Percentiles rank a stretch among this genome's conserved stretches.
Conservation (phyloP, 2,888 invertebrate species). For the Labia minor region DNA sequence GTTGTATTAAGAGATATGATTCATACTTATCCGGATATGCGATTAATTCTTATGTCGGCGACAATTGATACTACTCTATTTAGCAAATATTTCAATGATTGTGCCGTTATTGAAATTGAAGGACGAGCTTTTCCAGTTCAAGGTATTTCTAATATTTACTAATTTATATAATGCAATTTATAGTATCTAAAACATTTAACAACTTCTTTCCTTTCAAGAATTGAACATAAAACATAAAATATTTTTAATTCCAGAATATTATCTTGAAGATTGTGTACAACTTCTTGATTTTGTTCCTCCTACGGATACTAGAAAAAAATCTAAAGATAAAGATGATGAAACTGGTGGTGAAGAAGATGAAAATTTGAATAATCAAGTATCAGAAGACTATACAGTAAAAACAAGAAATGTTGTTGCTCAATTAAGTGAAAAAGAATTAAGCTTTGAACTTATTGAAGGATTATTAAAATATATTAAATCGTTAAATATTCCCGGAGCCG, state of each 20-base stretch:
- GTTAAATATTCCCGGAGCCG: conserved; percentile 64
- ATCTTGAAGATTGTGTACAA: conserved; percentile 86
- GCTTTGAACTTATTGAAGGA: conserved; percentile 80
- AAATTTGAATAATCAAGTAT: conserved; percentile 58
- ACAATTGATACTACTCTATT: conserved; percentile 93
- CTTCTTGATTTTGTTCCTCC: conserved; percentile 74
- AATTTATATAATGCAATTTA: not conserved
- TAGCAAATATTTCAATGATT: conserved; percentile 80
- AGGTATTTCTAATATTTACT: conserved; percentile 31
- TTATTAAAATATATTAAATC: conserved; percentile 48
- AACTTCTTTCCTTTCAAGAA: not conserved
- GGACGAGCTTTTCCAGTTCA: conserved; percentile 80
- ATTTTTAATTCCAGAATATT: conserved; percentile 53
- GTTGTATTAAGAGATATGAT: conserved; percentile 93
- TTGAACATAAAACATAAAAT: too few relatives aligned
- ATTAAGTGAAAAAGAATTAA: conserved; percentile 82
- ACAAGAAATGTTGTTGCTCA: conserved; percentile 61
- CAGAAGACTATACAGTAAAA: conserved; percentile 33
- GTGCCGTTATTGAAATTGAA: conserved; percentile 81
- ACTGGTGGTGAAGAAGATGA: conserved; percentile 49
- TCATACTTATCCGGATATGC: conserved; percentile 77
- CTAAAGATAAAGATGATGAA: conserved; percentile 45
- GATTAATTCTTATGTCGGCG: conserved; percentile 95
- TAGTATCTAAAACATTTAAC: not conserved
- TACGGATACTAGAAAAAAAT: conserved; percentile 59